phyloP scores from a whole-genome alignment of 2,113 vertebrate species.

The Xyrauchen texanus region DNA sequence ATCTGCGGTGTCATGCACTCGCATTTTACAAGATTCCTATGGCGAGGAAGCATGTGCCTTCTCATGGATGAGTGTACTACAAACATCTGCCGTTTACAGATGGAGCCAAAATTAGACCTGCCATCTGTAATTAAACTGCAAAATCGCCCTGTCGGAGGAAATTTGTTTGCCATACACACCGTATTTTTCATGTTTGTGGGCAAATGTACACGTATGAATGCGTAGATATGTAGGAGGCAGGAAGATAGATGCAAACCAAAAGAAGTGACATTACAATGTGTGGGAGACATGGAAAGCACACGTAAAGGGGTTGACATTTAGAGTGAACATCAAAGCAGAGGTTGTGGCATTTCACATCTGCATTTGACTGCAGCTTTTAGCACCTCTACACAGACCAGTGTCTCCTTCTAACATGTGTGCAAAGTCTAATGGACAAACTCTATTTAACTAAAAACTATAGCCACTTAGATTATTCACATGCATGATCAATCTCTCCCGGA shows the following conservation, averaged over 20 bases:
- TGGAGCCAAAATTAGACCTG: constrained; percentile 67
- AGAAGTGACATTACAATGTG: too few species aligned
- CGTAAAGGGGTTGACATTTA: constrained; percentile 25
- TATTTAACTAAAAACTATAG: constrained; percentile 21
- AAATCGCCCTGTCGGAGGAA: not conserved
- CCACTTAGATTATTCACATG: constrained; percentile 19
- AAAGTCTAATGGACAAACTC: constrained; percentile 63
- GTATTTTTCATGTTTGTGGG: not conserved
- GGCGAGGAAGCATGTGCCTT: constrained; percentile 45
- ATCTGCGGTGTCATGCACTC: constrained; percentile 46
- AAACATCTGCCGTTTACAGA: constrained; percentile 63
- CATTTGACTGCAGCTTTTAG: constrained; percentile 60
- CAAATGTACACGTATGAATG: not conserved
- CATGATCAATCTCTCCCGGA: constrained; percentile 25
- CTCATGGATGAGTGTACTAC: constrained; percentile 48
- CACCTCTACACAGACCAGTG: constrained; percentile 52
- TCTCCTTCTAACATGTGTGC: constrained; percentile 58
- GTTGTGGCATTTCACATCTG: constrained; percentile 61
- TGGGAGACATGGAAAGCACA: too few species aligned
- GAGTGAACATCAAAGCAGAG: constrained; percentile 34
- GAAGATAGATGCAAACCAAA: constrained; percentile 28
- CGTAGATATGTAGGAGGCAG: constrained; percentile 38
- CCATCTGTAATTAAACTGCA: constrained; percentile 71
- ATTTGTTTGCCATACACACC: constrained; percentile 11
- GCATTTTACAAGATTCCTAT: constrained; percentile 61